A percentile compares a stretch with the other conserved stretches of the same genome.
These are phyloP conservation scores for Enoplosus armatus DNA, from an alignment of 2,797 vertebrate species.

Conservation along the genomic window DNA sequence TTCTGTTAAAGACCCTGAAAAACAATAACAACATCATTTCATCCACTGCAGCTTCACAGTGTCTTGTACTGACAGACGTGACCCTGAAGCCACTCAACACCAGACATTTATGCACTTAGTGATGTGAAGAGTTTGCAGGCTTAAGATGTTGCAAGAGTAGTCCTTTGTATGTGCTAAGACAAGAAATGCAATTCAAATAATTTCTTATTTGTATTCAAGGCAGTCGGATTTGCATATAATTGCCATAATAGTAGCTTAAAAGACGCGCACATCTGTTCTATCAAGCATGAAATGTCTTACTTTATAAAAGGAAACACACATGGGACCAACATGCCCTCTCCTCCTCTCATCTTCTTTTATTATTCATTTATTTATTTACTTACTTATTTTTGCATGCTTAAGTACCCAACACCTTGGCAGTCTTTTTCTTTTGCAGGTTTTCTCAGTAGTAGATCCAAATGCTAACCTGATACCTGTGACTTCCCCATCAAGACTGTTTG, in stretches of 20 bases:
- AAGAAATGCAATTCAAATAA: slow-evolving; percentile 45
- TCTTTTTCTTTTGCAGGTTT: neutral
- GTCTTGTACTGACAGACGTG: neutral
- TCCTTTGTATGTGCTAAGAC: slow-evolving; percentile 31
- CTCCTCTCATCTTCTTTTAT: neutral
- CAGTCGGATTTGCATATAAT: slow-evolving; percentile 61
- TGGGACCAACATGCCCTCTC: slow-evolving; percentile 3
- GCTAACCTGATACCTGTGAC: neutral
- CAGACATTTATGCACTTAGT: slow-evolving; percentile 5
- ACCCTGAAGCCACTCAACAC: slow-evolving; percentile 1
- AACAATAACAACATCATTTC: neutral
- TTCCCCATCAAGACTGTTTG: neutral
- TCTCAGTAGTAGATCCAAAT: neutral
- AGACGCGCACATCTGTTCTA: slow-evolving; percentile 14
- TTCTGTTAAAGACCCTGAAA: slow-evolving; percentile 2
- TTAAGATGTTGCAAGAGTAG: slow-evolving; percentile 17
- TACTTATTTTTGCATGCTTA: neutral
- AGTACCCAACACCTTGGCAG: neutral
- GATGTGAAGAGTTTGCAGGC: slow-evolving; percentile 25
- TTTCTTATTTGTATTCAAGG: slow-evolving; percentile 61
- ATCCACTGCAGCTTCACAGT: neutral
- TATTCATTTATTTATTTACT: slow-evolving; percentile 11
- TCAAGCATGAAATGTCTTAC: slow-evolving; percentile 54
- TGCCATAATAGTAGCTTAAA: slow-evolving; percentile 44
- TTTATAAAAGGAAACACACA: slow-evolving; percentile 28